Conservation (phyloP, 2,113 vertebrate genomes). For the Mus pahari region DNA sequence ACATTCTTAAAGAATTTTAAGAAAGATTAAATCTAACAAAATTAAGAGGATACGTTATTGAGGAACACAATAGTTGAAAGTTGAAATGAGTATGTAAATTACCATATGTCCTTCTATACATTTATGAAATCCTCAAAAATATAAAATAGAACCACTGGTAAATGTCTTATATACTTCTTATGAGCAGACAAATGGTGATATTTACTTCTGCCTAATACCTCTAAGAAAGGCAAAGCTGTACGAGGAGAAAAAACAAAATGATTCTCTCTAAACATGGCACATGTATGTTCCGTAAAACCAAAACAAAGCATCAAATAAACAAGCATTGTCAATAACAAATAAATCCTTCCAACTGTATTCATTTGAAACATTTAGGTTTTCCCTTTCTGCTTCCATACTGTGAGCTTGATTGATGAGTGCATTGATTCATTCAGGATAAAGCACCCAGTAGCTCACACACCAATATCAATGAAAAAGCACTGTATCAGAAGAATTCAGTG, state of each 20-base stretch:
- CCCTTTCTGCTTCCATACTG: not conserved
- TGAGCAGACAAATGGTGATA: not conserved
- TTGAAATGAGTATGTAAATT: not conserved
- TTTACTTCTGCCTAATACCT: not conserved
- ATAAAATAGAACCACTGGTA: not conserved
- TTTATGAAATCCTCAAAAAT: not conserved
- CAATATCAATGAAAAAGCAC: not conserved
- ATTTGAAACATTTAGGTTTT: not conserved
- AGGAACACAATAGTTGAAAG: not conserved
- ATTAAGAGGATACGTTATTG: not conserved
- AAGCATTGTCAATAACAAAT: not conserved
- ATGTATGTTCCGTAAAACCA: not conserved
- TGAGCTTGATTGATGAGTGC: not conserved
- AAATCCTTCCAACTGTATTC: not conserved
- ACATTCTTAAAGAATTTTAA: not conserved
- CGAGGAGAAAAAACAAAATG: not conserved
- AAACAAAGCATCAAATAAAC: not conserved
- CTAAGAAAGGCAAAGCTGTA: not conserved
- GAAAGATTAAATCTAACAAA: not conserved
- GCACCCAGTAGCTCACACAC: fast-evolving
- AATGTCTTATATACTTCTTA: not conserved
- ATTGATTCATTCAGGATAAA: not conserved
- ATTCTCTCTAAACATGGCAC: not conserved
- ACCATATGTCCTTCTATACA: too few relatives aligned
- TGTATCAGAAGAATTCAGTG: not conserved